phyloP scores from a whole-genome alignment of 92 coral and sea anemone genomes.

The Porites rus region DNA sequence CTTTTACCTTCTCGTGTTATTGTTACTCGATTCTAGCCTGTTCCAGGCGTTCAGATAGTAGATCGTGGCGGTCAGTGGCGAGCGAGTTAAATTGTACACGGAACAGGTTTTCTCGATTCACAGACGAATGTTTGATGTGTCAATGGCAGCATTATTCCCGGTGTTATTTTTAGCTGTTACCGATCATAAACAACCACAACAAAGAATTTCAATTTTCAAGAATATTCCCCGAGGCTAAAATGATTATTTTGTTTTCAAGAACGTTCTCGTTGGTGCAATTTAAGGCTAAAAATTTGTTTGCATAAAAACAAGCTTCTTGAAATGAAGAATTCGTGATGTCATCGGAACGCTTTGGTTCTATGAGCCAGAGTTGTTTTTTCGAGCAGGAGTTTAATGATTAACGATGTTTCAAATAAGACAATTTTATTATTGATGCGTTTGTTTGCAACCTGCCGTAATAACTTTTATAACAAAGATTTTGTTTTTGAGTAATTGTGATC shows the following conservation, averaged over 20 bases:
- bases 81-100: too few species aligned
- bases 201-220: not conserved
- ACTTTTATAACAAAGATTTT: not conserved
- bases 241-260: not conserved
- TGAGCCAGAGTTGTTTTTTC: not conserved
- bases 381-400: not conserved
- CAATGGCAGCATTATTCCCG: not conserved
- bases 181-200: not conserved
- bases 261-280: conserved; percentile 13
- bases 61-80: too few species aligned
- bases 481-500: not conserved
- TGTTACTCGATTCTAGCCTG: too few species aligned
- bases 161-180: not conserved
- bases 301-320: too few species aligned
- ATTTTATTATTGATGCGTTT: conserved; percentile 4
- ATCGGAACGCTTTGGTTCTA: not conserved
- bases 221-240: not conserved
- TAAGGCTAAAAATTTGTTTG: not conserved
- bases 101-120: not conserved
- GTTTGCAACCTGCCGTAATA: not conserved
- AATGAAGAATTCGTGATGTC: not conserved
- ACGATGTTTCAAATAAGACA: not conserved
- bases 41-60: too few species aligned
- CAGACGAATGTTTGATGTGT: not conserved
- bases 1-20: too few species aligned